Percentiles rank a stretch among this genome's conserved stretches.
Evolutionary conservation across 2,888 invertebrate species (phyloP).

Genomic region (Archips crataeganus): DNA sequence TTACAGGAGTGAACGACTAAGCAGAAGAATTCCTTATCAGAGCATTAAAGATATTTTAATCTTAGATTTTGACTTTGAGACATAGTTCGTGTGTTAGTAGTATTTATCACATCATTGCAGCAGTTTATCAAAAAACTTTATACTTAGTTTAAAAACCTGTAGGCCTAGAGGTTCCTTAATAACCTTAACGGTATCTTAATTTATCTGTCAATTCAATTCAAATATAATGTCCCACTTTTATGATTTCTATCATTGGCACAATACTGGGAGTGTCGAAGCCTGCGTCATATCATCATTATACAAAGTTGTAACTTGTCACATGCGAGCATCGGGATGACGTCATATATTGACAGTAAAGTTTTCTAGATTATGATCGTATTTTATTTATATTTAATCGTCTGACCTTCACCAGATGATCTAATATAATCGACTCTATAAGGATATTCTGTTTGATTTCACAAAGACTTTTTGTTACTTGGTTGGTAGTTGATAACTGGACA

Average conservation of each 20-base stretch:
- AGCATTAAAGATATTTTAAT: too few relatives aligned
- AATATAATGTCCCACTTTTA: not conserved
- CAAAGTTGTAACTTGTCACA: slow-evolving; percentile 5
- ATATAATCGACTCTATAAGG: not conserved
- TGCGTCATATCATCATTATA: not conserved
- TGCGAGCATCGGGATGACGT: slow-evolving; percentile 6
- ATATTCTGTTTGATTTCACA: slow-evolving; percentile 8
- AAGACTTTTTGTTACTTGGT: not conserved
- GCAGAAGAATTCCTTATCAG: too few relatives aligned
- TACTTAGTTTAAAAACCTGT: too few relatives aligned
- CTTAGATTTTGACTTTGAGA: too few relatives aligned
- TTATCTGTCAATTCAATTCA: not conserved
- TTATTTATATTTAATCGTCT: slow-evolving; percentile 1
- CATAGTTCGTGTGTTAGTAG: not conserved
- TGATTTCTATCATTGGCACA: slow-evolving; percentile 7
- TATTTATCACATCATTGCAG: not conserved
- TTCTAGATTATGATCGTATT: slow-evolving; percentile 21
- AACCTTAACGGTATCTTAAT: not conserved
- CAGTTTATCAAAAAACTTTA: not conserved
- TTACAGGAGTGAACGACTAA: too few relatives aligned
- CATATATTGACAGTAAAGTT: slow-evolving; percentile 15
- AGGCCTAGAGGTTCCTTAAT: not conserved
- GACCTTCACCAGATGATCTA: slow-evolving; percentile 21
- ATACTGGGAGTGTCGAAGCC: slow-evolving; percentile 3
- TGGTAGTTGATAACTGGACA: not conserved